Percentiles rank a stretch among this genome's conserved stretches.
phyloP scores from a whole-genome alignment of 2,888 invertebrate genomes.

The Cheilosia vulpina region DNA sequence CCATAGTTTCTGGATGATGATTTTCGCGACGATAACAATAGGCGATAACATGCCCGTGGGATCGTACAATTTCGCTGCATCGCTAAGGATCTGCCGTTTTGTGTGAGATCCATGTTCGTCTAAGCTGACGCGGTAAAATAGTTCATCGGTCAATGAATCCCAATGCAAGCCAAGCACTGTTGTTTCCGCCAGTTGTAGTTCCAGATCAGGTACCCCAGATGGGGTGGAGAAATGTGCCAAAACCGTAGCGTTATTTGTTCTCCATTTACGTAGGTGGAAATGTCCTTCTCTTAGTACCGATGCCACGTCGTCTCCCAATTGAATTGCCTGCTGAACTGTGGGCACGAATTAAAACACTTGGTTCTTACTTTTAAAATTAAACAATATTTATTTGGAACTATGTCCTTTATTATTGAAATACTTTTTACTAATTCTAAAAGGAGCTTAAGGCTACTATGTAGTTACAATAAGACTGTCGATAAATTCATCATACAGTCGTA shows the following conservation, averaged over 20 bases:
- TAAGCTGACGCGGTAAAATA: slow-evolving; percentile 17
- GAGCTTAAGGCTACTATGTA: too few species aligned
- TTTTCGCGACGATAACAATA: too few species aligned
- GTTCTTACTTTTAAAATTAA: too few species aligned
- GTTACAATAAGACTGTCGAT: too few species aligned
- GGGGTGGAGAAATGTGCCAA: slow-evolving; percentile 10
- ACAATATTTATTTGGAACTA: too few species aligned
- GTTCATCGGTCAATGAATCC: slow-evolving; percentile 31
- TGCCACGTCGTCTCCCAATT: slow-evolving; percentile 24
- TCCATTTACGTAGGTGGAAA: slow-evolving; percentile 42
- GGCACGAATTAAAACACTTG: too few species aligned
- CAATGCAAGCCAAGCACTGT: slow-evolving; percentile 25
- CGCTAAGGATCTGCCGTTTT: slow-evolving; percentile 9
- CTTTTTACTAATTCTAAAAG: too few species aligned
- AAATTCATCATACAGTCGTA: too few species aligned
- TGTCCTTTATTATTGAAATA: too few species aligned
- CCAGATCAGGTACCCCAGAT: not conserved
- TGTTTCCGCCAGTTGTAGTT: slow-evolving; percentile 3
- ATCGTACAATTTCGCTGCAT: not conserved
- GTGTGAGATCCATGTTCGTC: slow-evolving; percentile 8
- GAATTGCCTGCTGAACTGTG: slow-evolving; percentile 1
- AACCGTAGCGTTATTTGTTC: slow-evolving; percentile 17
- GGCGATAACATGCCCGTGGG: slow-evolving; percentile 14
- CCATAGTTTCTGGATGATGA: slow-evolving; percentile 11
- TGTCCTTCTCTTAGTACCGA: slow-evolving; percentile 14